phyloP scores from a whole-genome alignment of 2,113 vertebrate genomes.

The Rhinichthys klamathensis region DNA sequence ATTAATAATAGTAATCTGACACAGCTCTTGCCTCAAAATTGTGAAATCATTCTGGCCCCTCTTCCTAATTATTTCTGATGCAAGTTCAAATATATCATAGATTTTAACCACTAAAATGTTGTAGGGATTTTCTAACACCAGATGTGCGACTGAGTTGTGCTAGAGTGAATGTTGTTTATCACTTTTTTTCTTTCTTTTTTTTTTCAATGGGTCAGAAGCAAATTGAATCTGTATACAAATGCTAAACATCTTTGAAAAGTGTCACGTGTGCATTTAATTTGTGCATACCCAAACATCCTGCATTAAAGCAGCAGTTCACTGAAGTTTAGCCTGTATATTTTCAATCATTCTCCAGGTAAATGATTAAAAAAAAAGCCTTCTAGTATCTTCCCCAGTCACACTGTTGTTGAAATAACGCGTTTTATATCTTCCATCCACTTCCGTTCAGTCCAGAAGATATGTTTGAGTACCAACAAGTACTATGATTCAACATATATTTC shows the following conservation, averaged over 20 bases:
- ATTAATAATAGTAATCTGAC: constrained; percentile 73
- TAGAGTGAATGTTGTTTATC: constrained; percentile 67
- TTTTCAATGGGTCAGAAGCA: constrained; percentile 58
- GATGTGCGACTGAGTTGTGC: constrained; percentile 62
- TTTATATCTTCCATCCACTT: constrained; percentile 3
- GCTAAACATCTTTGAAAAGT: constrained; percentile 34
- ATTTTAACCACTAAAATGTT: constrained; percentile 41
- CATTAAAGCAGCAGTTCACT: constrained; percentile 56
- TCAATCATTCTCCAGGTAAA: not conserved
- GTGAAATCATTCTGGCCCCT: constrained; percentile 73
- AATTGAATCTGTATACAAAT: constrained; percentile 54
- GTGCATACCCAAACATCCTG: constrained; percentile 1
- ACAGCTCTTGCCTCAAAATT: constrained; percentile 88
- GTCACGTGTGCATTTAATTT: constrained; percentile 28
- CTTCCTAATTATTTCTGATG: constrained; percentile 60
- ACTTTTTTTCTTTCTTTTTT: constrained; percentile 57
- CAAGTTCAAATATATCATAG: constrained; percentile 34
- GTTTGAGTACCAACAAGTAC: constrained; percentile 27
- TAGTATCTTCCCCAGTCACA: constrained; percentile 10
- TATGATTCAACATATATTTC: constrained; percentile 20
- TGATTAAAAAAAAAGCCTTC: not conserved
- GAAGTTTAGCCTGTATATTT: constrained; percentile 44
- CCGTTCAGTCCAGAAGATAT: not conserved
- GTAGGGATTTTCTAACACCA: constrained; percentile 64
- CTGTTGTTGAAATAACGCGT: not conserved